Evolutionary conservation across 1,140 invertebrate species (phyloP).

Genomic region (Aporrectodea caliginosa): DNA sequence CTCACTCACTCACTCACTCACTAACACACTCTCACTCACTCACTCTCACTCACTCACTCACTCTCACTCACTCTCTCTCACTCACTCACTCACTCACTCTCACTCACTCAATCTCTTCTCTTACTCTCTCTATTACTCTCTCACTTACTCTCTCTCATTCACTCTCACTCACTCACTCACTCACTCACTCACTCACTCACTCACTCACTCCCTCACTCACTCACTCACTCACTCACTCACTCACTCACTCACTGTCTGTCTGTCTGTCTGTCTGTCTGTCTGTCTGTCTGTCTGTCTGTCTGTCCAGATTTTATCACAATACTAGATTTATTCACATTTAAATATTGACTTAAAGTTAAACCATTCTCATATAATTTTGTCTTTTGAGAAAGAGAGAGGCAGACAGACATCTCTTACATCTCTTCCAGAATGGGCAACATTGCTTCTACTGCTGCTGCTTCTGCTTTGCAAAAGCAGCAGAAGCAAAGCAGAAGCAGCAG

Average conservation of each 20-base stretch:
- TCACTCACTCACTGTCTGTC: background rate
- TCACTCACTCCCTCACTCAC: too few relatives aligned
- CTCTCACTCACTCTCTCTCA: background rate
- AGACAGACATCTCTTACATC: too few relatives aligned
- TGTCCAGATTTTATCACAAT: too few relatives aligned
- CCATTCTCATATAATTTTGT: too few relatives aligned
- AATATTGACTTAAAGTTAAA: too few relatives aligned
- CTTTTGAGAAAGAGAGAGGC: too few relatives aligned
- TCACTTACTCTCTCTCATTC: background rate
- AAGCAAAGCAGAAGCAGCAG: too few relatives aligned
- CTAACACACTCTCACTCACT: background rate
- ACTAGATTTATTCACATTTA: too few relatives aligned
- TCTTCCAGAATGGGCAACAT: too few relatives aligned
- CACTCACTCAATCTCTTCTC: background rate
- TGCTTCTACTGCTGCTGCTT: too few relatives aligned
- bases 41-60: background rate
- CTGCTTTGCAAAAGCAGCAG: too few relatives aligned
- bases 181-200: background rate
- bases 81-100: background rate
- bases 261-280: background rate
- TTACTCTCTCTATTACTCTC: background rate
- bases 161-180: background rate
- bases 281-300: background rate
- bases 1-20: background rate
- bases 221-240: background rate